Evolutionary conservation across 1,140 invertebrate genomes (phyloP).

Genomic region (Drosophila takahashii): DNA sequence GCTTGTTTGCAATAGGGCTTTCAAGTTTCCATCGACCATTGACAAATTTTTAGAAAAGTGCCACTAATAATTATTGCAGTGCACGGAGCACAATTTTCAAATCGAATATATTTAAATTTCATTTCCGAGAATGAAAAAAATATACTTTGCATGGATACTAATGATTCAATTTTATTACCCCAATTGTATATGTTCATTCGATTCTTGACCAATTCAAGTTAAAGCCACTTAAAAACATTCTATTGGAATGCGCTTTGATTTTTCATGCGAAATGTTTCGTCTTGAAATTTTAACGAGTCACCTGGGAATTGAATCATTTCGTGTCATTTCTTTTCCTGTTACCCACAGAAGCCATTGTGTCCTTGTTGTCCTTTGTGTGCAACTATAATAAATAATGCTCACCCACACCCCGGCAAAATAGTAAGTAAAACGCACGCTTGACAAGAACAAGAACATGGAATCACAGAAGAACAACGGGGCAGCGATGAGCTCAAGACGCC

Average conservation of each 20-base stretch:
- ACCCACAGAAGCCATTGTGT: constrained; percentile 51
- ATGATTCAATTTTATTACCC: no score
- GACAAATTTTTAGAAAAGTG: constrained; percentile 9
- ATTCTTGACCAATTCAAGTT: neutral
- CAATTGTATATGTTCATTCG: no score
- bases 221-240: neutral
- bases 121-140: no score
- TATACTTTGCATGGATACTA: no score
- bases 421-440: constrained; percentile 49
- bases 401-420: constrained; percentile 6
- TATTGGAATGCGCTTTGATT: constrained; percentile 14
- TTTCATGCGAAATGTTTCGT: constrained; percentile 27
- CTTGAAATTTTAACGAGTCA: constrained; percentile 75
- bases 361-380: constrained; percentile 71
- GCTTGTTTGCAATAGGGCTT: constrained; percentile 51
- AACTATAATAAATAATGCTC: constrained; percentile 79
- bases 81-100: neutral
- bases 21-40: constrained; percentile 24
- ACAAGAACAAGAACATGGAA: constrained; percentile 59
- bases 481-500: constrained; percentile 27
- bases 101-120: no score
- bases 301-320: constrained; percentile 71
- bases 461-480: constrained; percentile 51
- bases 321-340: constrained; percentile 60
- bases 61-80: constrained; percentile 10